Evolutionary conservation across 2,797 vertebrate genomes (phyloP).

Genomic region (Triplophysa bombifrons): DNA sequence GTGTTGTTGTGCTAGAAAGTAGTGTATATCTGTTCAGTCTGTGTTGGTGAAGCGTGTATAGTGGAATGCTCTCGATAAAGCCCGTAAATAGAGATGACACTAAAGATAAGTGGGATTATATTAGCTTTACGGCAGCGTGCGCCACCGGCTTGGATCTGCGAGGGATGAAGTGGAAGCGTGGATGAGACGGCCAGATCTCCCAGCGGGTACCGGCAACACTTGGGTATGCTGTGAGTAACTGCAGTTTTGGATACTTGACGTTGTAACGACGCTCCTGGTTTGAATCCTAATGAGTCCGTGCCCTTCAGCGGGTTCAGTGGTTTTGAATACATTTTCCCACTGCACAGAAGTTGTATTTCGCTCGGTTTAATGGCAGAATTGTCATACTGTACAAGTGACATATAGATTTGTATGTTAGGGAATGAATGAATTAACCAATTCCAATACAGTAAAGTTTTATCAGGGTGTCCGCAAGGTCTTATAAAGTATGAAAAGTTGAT

Average conservation of each 20-base stretch:
- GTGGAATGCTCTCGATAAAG: slow-evolving; percentile 51
- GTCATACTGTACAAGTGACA: too few species aligned
- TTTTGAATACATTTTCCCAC: slow-evolving; percentile 25
- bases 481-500: too few species aligned
- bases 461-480: too few species aligned
- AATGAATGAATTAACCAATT: too few species aligned
- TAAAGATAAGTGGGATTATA: slow-evolving; percentile 62
- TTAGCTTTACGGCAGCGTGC: slow-evolving; percentile 59
- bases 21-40: slow-evolving; percentile 2
- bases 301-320: slow-evolving; percentile 4
- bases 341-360: background rate
- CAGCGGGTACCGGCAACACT: slow-evolving; percentile 13
- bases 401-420: too few species aligned
- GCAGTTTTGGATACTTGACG: slow-evolving; percentile 36
- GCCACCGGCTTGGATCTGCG: slow-evolving; percentile 52
- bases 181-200: slow-evolving; percentile 33
- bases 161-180: slow-evolving; percentile 52
- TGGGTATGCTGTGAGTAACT: slow-evolving; percentile 24
- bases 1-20: slow-evolving; percentile 16
- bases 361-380: too few species aligned
- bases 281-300: slow-evolving; percentile 36
- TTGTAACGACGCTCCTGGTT: slow-evolving; percentile 8
- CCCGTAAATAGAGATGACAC: slow-evolving; percentile 67
- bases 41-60: slow-evolving; percentile 31
- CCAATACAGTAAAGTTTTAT: too few species aligned